Evolutionary conservation across 2,888 invertebrate species (phyloP), one percentile per base, ranked within the genome.

Genomic region (Tiphia femorata): DNA sequence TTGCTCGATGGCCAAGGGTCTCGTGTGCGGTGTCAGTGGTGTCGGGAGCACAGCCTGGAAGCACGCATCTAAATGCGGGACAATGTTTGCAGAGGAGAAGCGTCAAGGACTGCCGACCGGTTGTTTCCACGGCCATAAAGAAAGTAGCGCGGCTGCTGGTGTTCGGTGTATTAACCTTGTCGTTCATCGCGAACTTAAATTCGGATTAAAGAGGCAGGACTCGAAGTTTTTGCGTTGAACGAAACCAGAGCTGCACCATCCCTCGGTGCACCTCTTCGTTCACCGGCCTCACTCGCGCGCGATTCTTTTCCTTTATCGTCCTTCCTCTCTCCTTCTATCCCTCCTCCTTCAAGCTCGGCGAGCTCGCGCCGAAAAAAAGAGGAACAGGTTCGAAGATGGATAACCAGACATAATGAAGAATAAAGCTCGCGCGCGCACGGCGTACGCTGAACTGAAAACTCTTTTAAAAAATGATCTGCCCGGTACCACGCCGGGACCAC

Each of bases 391-490:
- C 62, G 62, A 70, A 65, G 64, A 68, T 62, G 60, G 62, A 70
- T 67, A 66, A 64, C 64, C 58, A 52, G 59, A 58, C 65, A 60
- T 67, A 74, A 73, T 62, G 69, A 70, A 67, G 69, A 68, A 71
- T 70, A 72, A 75, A 67, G 67, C 51, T 56, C 62, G 57, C 63
- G 64, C 58, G 58, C 57, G 57, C 46, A 48, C 51, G 19, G 58
- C 42, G 58, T 44, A 49, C 50, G 59, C 46, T 58, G 57, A 50
- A 64, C 54, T 62, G 67, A 59, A 72, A 70, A 72, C 59, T 64
- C 64, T 62, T 64, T 73, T 63, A 67, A 76, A 73, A 73, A 74
- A 76, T 73, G 70, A 69, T 69, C 67, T 46, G 12, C 44, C 58
- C 47, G 51, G 46, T 54, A 59, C 60, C 65, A 51, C 58, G 61